Conservation (phyloP, 2,888 invertebrate genomes). For the Dynastes tityus region DNA sequence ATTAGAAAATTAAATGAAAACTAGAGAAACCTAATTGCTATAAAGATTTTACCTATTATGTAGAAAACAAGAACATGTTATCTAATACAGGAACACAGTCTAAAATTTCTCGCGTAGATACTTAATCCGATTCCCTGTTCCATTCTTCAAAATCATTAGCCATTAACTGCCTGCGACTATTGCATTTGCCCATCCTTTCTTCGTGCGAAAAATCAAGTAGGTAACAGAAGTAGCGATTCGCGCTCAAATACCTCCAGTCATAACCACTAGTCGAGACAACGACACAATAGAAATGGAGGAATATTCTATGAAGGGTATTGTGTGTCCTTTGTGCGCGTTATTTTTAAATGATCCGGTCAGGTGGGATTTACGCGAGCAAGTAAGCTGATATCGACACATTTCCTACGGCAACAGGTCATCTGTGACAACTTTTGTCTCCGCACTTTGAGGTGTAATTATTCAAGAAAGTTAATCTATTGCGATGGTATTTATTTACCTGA, state of each 20-base stretch:
- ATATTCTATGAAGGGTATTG: not conserved
- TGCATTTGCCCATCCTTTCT: not conserved
- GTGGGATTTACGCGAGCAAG: slow-evolving; percentile 9
- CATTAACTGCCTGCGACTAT: slow-evolving; percentile 9
- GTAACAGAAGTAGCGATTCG: slow-evolving; percentile 22
- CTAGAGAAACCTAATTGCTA: too few species aligned
- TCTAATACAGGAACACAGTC: not conserved
- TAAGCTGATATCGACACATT: slow-evolving; percentile 28
- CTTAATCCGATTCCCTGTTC: not conserved
- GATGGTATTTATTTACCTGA: not conserved
- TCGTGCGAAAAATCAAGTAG: slow-evolving; percentile 20
- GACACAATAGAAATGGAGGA: slow-evolving; percentile 1
- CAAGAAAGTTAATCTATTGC: slow-evolving; percentile 28
- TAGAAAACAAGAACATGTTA: not conserved
- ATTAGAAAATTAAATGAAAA: too few species aligned
- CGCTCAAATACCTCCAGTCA: slow-evolving; percentile 7
- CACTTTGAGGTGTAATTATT: not conserved
- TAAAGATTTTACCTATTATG: not conserved
- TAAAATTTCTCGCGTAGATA: not conserved
- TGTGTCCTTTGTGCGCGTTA: slow-evolving; percentile 17
- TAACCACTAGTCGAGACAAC: slow-evolving; percentile 10
- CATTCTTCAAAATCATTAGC: slow-evolving; percentile 23
- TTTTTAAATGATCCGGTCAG: slow-evolving; percentile 33
- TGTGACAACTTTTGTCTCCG: slow-evolving; percentile 1
- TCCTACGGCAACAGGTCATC: slow-evolving; percentile 2